Evolutionary conservation across 2,888 invertebrate species (phyloP).

Genomic region (Romanomermis culicivorax): DNA sequence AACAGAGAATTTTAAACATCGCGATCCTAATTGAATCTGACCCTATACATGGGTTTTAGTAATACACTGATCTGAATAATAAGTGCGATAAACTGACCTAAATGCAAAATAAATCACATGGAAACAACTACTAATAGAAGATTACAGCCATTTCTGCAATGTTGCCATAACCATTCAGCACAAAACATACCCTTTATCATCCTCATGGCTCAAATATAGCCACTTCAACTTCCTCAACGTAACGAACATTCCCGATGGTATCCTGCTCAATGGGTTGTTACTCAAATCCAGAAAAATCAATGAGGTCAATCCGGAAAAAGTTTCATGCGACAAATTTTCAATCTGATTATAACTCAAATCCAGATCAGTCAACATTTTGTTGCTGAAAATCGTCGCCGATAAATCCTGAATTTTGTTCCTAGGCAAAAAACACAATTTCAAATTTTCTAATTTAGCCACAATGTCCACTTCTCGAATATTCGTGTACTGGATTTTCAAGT

Average conservation of each 20-base stretch:
- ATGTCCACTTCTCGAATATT: neutral
- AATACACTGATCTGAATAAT: too few species aligned
- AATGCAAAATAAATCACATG: too few species aligned
- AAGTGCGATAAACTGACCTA: too few species aligned
- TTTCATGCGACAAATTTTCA: neutral
- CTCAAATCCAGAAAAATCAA: neutral
- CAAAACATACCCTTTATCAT: too few species aligned
- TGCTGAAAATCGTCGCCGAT: neutral
- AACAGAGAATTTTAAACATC: too few species aligned
- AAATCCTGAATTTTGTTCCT: neutral
- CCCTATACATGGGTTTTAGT: too few species aligned
- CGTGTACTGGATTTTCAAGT: neutral
- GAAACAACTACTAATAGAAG: too few species aligned
- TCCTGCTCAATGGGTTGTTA: neutral
- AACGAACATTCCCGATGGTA: neutral
- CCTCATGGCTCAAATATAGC: neutral
- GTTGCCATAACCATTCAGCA: too few species aligned
- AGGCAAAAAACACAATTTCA: neutral
- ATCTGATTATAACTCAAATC: neutral
- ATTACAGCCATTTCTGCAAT: too few species aligned
- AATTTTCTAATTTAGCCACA: neutral
- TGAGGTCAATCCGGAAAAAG: neutral
- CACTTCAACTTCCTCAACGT: neutral
- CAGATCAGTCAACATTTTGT: neutral
- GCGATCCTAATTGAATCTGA: too few species aligned